These are phyloP conservation scores for Sebastes steindachneri DNA, from an alignment of 2,797 vertebrate genomes.

Conservation along the genomic window DNA sequence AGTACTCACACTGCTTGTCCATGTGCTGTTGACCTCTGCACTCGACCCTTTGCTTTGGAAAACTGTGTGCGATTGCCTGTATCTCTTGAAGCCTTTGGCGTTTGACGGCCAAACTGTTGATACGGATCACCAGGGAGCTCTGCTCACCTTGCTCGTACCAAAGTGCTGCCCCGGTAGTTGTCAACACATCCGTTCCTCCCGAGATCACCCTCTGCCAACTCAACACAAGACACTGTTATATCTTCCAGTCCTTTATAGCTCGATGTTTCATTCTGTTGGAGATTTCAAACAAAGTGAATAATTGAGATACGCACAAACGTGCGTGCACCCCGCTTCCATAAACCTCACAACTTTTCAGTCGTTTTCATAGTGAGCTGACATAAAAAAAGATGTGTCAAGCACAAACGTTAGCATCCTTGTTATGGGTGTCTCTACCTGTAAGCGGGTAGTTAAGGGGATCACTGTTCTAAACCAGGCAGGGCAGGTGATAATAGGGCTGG, in stretches of 20 bases:
- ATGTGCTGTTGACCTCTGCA: constrained; percentile 71
- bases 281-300: constrained; percentile 58
- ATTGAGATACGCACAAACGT: constrained; percentile 48
- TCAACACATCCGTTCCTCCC: constrained; percentile 68
- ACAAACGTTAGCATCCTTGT: constrained; percentile 77
- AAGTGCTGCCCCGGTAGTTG: constrained; percentile 82
- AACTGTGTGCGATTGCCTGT: constrained; percentile 71
- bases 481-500: constrained; percentile 59
- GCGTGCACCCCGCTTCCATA: constrained; percentile 37
- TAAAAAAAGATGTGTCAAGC: constrained; percentile 70
- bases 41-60: constrained; percentile 76
- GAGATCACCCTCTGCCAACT: constrained; percentile 70
- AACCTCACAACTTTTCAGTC: constrained; percentile 45
- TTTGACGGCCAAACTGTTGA: constrained; percentile 69
- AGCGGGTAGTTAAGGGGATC: constrained; percentile 60
- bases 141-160: constrained; percentile 84
- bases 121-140: constrained; percentile 76
- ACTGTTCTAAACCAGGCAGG: constrained; percentile 59
- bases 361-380: constrained; percentile 63
- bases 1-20: constrained; percentile 73
- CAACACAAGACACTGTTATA: constrained; percentile 58
- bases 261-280: constrained; percentile 58
- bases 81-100: constrained; percentile 72
- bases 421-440: constrained; percentile 63
- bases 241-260: constrained; percentile 58